Evolutionary conservation across 1,140 invertebrate species (phyloP).

Genomic region (Hydropsyche tenuis): DNA sequence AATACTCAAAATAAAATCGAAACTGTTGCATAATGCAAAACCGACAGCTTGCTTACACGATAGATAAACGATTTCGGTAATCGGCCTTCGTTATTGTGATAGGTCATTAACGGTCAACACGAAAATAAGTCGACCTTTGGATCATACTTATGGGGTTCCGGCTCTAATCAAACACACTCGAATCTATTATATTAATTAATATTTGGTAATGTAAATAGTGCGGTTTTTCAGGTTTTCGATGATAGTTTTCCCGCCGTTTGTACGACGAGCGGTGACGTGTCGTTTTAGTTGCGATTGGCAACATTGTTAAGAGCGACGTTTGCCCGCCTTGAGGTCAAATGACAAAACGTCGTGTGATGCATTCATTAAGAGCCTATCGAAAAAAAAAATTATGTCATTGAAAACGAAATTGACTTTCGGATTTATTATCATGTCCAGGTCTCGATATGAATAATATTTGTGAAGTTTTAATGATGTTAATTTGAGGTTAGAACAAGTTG

Average conservation of each 20-base stretch:
- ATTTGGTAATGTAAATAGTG: neutral
- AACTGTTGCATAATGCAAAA: neutral
- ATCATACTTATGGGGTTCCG: neutral
- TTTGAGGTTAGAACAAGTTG: too few species aligned
- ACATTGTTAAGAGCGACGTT: neutral
- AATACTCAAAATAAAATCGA: neutral
- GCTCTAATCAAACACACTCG: slow-evolving; percentile 3
- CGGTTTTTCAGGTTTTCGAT: neutral
- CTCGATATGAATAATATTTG: too few species aligned
- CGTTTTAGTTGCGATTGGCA: neutral
- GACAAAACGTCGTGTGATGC: neutral
- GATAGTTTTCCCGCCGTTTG: neutral
- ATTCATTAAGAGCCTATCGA: neutral
- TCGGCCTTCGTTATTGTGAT: neutral
- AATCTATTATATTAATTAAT: neutral
- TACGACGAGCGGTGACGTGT: neutral
- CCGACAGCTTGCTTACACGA: neutral
- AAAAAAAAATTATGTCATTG: neutral
- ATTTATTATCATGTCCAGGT: too few species aligned
- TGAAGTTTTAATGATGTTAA: too few species aligned
- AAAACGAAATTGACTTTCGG: neutral
- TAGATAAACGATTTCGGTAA: neutral
- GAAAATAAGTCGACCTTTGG: neutral
- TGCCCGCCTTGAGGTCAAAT: neutral
- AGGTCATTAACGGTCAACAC: neutral